Base-by-base conservation (phyloP, 2,113 vertebrate species). In the Mola mola region DNA sequence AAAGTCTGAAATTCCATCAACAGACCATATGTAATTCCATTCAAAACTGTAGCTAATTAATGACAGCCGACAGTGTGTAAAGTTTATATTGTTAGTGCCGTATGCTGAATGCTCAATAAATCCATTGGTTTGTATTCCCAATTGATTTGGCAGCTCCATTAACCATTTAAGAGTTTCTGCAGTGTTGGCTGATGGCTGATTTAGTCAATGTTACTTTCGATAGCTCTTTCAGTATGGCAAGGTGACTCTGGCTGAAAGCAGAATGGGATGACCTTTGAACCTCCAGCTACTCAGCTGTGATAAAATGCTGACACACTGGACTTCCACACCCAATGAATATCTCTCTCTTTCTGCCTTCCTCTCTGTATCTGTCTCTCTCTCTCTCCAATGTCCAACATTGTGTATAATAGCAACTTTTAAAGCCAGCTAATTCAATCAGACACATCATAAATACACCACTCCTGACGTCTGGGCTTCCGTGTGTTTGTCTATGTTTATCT, bases 381-480 rank as follows among this genome's bases (percentile, higher is more conserved):
- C 13, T 22, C 38, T 60, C 49, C 22, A 50, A 62, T 34, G 61
- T 86, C 55, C 52, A 44, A 5, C 37, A 41, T 29, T 4, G 6
- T 48, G 56, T 89, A 81, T 86, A 84, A 89, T 86, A 81, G 75
- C 20, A 36, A n/a, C 34, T 70, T 70, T 70, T 60, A 78, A 19
- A 91, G 87, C 85, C 84, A 78, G 73, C 83, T 91, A 91, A 93
- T 92, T 90, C 82, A 92, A 89, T 92, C 84, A 86, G n/a, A n/a
- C 87, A 84, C 84, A 82, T 84, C 84, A 87, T 89, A 90, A 91
- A 91, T 85, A 88, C 85, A 78, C 83, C 1, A 13, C 43, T 43
- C 42, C 58, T 60, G 59, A 75, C 70, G 46, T 28, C 47, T 79
- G 56, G 46, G 49, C 25, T 21, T 47, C 4, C n/a, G 15, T 8